Percentiles rank a stretch among this genome's conserved stretches.
Conservation (phyloP, 2,888 invertebrate genomes). For the Cataglyphis albicans region DNA sequence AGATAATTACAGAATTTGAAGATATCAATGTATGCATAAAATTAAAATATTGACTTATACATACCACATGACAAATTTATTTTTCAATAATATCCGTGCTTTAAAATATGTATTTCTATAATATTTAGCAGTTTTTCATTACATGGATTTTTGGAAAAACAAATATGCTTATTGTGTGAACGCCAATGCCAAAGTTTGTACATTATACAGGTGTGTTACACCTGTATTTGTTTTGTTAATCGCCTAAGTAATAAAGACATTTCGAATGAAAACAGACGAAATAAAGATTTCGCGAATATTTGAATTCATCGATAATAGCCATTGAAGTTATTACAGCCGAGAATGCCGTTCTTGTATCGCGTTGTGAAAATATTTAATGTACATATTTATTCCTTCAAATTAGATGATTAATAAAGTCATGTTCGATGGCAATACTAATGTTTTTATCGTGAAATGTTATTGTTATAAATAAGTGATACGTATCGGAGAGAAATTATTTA, state of each 20-base stretch:
- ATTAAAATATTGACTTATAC: background rate
- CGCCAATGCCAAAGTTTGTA: constrained; percentile 33
- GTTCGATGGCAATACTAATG: background rate
- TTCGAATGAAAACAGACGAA: constrained; percentile 24
- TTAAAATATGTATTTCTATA: constrained; percentile 3
- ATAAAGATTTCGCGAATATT: constrained; percentile 32
- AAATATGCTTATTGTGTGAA: constrained; percentile 9
- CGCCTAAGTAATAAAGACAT: constrained; percentile 56
- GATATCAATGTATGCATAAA: background rate
- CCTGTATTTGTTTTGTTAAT: constrained; percentile 66
- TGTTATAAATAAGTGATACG: background rate
- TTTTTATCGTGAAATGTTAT: constrained; percentile 26
- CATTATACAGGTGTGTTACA: constrained; percentile 66
- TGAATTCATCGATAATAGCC: constrained; percentile 27
- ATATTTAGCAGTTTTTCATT: constrained; percentile 16
- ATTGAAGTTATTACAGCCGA: constrained; percentile 55
- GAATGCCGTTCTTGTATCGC: constrained; percentile 4
- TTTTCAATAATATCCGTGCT: background rate
- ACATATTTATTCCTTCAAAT: constrained; percentile 50
- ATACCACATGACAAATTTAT: background rate
- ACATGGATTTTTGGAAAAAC: background rate
- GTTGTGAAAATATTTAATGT: background rate
- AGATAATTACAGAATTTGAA: background rate
- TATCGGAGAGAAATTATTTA: background rate
- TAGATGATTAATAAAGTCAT: constrained; percentile 44